These are phyloP conservation scores for Eulemur rubriventer DNA, from an alignment of 2,797 vertebrate genomes.

Conservation along the genomic window DNA sequence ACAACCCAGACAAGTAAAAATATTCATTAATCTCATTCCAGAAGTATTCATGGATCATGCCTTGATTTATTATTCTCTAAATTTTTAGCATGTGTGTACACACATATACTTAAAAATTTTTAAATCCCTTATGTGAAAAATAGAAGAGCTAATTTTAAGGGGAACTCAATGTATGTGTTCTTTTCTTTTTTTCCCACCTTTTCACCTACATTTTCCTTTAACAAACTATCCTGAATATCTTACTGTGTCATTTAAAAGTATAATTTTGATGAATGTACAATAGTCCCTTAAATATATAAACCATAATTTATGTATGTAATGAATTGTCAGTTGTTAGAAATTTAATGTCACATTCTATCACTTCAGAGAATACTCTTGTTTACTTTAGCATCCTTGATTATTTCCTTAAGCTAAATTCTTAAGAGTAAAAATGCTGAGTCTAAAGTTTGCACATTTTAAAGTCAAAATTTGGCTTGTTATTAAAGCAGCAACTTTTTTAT, in stretches of 20 bases:
- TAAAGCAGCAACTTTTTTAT: background rate
- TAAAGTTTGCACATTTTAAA: background rate
- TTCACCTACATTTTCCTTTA: background rate
- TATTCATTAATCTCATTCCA: background rate
- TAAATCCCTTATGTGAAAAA: background rate
- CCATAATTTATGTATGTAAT: background rate
- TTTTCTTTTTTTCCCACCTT: background rate
- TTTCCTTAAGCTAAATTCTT: constrained; percentile 5
- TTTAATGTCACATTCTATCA: background rate
- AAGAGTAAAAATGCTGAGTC: background rate
- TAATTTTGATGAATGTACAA: background rate
- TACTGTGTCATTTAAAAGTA: background rate
- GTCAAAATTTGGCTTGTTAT: background rate
- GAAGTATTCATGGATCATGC: background rate
- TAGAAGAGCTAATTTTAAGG: background rate
- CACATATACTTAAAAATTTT: background rate
- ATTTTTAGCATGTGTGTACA: background rate
- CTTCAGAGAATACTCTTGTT: background rate
- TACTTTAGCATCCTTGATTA: background rate
- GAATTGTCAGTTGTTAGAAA: background rate
- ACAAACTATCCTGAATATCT: background rate
- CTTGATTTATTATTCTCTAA: background rate
- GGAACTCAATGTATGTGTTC: background rate
- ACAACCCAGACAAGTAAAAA: background rate
- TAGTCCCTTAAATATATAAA: background rate